A percentile compares a stretch with the other conserved stretches of the same genome.
Evolutionary conservation across 2,113 vertebrate species (phyloP).

Genomic region (Anoplopoma fimbria): DNA sequence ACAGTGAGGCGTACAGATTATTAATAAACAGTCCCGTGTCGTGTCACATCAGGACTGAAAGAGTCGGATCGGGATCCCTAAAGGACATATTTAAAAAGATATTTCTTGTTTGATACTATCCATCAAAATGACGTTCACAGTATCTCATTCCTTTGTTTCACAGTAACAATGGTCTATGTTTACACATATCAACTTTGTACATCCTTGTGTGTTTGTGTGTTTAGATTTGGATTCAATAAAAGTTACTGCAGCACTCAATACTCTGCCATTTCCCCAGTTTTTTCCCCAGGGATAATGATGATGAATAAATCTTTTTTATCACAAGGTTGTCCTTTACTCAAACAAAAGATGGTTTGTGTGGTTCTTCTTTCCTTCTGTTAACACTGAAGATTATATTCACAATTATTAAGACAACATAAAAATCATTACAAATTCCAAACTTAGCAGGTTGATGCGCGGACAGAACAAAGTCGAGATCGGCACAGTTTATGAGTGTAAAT

Average conservation of each 20-base stretch:
- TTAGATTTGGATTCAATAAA: not conserved
- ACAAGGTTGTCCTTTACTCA: not conserved
- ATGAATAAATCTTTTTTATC: not conserved
- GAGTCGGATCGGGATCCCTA: too few species aligned
- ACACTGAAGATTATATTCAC: slow-evolving; percentile 1
- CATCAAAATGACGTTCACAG: slow-evolving; percentile 35
- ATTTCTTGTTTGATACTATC: not conserved
- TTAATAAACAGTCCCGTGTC: not conserved
- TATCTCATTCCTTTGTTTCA: slow-evolving; percentile 41
- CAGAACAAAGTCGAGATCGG: too few species aligned
- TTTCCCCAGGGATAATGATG: not conserved
- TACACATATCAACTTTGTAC: slow-evolving; percentile 7
- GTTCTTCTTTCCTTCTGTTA: not conserved
- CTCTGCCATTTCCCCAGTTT: not conserved
- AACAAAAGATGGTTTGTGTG: not conserved
- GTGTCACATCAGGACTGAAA: too few species aligned
- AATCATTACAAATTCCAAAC: not conserved
- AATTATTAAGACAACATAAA: not conserved
- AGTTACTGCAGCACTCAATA: not conserved
- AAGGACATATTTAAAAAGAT: not conserved
- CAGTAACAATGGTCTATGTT: slow-evolving; percentile 29
- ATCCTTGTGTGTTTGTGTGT: not conserved
- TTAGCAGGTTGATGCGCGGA: not conserved
- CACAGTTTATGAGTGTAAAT: too few species aligned
- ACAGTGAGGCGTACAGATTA: not conserved